Base-by-base conservation (phyloP, 2,797 vertebrate species). In the Anniella stebbinsi region DNA sequence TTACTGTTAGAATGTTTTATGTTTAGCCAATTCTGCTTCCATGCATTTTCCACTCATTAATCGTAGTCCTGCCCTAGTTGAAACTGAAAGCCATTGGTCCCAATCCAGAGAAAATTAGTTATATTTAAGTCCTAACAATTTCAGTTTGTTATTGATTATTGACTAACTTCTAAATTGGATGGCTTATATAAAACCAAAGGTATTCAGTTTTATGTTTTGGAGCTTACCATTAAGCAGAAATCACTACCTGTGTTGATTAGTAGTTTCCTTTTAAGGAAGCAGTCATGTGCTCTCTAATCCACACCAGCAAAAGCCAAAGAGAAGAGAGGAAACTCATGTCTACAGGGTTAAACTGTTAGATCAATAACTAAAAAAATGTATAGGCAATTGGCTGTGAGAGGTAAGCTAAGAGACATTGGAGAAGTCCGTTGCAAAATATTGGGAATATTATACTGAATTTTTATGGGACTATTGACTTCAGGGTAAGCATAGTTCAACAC, bases 251-350 rank as follows among this genome's bases (percentile, higher is more conserved):
- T 75, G 23, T 2, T 85, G 91, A 1, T 0, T 1, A 76, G 4
- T 48, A 87, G 75, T 87, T 89, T 93, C 30, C 8, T 8, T 13
- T 86, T 76, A 57, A 72, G 86, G 70, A 69, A 15, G 1, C 2
- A 0, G 0, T 4, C 9, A 81, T 89, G 48, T 5, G 38, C 9
- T 76, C 76, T 30, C 91, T 84, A 87, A 84, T 87, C 36, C 28
- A 89, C 92, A 84, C 11, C 18, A 36, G 45, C 86, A 75, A 92
- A 90, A 91, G 4, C 23, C 70, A 88, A 70, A 15, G 84, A 51
- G 36, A 72, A 88, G 1, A 9, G 1, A 73, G 15, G 72, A 60
- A 91, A 75, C 92, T 67, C 91, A 72, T 69, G 13, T 70, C 67
- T 25, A 25, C 1, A 28, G 1, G 36, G 5, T 6, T 8, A 83